These are phyloP conservation scores for Ephialtes manifestator DNA, from an alignment of 2,888 invertebrate species.

Conservation along the genomic window DNA sequence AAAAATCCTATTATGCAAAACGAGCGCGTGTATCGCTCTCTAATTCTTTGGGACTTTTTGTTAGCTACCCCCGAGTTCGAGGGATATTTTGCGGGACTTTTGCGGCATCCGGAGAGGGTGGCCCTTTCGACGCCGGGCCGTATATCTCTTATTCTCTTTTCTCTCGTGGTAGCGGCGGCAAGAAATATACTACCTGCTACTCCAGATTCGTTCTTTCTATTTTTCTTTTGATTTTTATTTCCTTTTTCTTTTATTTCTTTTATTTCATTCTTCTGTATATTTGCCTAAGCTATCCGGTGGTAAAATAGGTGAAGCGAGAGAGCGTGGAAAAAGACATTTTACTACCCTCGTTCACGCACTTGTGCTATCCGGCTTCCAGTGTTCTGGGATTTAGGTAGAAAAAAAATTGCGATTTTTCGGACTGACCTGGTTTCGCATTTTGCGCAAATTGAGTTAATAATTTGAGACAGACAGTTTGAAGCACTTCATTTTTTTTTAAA, in stretches of 20 bases:
- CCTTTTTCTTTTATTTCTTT: slow-evolving; percentile 68
- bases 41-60: slow-evolving; percentile 44
- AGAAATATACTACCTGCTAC: slow-evolving; percentile 80
- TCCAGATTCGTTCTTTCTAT: slow-evolving; percentile 73
- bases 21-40: background rate
- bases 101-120: slow-evolving; percentile 72
- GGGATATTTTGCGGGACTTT: slow-evolving; percentile 75
- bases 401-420: background rate
- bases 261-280: slow-evolving; percentile 66
- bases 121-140: slow-evolving; percentile 69
- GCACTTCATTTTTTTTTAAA: background rate
- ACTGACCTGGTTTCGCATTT: background rate
- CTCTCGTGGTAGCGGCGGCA: slow-evolving; percentile 71
- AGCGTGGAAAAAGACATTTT: slow-evolving; percentile 40
- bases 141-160: slow-evolving; percentile 79
- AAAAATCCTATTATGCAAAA: slow-evolving; percentile 28
- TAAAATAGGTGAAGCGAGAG: background rate
- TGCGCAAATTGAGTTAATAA: background rate
- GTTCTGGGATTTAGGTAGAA: background rate
- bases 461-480: background rate
- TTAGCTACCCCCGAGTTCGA: slow-evolving; percentile 24
- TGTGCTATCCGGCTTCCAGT: slow-evolving; percentile 29
- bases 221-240: slow-evolving; percentile 63
- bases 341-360: slow-evolving; percentile 42
- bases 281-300: slow-evolving; percentile 39